These are phyloP conservation scores for Pycnomerus fuliginosus DNA, from an alignment of 2,888 invertebrate genomes.

Conservation along the genomic window DNA sequence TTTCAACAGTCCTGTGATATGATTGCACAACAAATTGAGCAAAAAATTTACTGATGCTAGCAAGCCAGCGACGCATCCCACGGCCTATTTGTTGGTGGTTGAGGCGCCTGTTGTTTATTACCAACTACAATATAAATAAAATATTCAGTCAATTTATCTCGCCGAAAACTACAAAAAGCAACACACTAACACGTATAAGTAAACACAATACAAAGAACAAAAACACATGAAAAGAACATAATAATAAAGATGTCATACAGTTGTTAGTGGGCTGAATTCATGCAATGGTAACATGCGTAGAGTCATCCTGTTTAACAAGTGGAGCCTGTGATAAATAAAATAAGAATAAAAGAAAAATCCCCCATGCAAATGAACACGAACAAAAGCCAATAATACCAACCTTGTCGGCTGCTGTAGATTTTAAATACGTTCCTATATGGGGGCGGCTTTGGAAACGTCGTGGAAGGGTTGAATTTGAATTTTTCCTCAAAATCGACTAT, in stretches of 20 bases:
- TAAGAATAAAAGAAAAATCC: conserved; percentile 2
- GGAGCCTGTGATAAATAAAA: conserved; percentile 21
- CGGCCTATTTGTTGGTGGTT: conserved; percentile 61
- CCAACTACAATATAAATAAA: conserved; percentile 50
- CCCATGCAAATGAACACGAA: neutral
- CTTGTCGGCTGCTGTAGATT: conserved; percentile 67
- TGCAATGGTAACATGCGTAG: conserved; percentile 20
- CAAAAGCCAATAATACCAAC: conserved; percentile 44
- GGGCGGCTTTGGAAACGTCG: conserved; percentile 69
- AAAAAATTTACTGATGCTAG: conserved; percentile 41
- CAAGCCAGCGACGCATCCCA: conserved; percentile 55
- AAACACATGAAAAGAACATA: no score
- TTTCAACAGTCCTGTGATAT: conserved; percentile 11
- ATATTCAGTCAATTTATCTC: no score
- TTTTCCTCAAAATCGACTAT: conserved; percentile 65
- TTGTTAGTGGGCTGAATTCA: conserved; percentile 22
- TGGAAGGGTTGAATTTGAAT: conserved; percentile 65
- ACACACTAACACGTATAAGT: neutral
- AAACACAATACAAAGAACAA: conserved; percentile 9
- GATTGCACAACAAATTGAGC: conserved; percentile 19
- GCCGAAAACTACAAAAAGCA: no score
- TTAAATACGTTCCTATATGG: conserved; percentile 67
- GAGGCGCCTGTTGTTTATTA: conserved; percentile 64
- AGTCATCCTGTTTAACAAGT: conserved; percentile 19
- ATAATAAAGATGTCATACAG: conserved; percentile 11